Base-by-base conservation (phyloP, 2,797 vertebrate genomes). In the Acanthurus lineatus region DNA sequence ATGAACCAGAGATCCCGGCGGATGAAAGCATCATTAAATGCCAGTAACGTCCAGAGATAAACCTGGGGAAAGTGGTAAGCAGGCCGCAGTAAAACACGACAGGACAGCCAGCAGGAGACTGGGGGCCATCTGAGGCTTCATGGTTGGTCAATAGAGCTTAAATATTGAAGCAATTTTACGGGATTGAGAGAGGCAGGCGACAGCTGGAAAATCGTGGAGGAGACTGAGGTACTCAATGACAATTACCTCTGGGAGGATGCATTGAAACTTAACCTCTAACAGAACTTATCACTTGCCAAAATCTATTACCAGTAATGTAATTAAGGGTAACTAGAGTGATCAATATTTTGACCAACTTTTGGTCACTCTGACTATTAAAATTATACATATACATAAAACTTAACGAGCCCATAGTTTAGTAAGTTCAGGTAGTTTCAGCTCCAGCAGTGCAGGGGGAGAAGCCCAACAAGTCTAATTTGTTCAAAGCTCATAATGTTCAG, bases 1-100 rank as follows among this genome's bases (percentile, higher is more conserved):
- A 89, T 74, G 76, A 91, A 87, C 83, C 60, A 4, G 53, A 5
- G 72, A 88, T 78, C 79, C 82, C 28, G 25, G 73, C 76, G 86
- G 85, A 89, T 67, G 51, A 87, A 83, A 84, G 90, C 77, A 81
- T 89, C 87, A 88, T 89, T 90, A 90, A 88, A 86, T 78, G 77
- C 65, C 59, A 67, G 85, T 87, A 86, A 85, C 44, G 63, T 82
- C 71, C 56, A 68, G 58, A 88, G 88, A 88, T 88, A 90, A 90
- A 90, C 74, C 77, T 3, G 1, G 53, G 57, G 47, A 76, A 86
- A 89, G 70, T 83, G 73, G 74, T 66, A 78, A 60, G 82, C 75
- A 73, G 85, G 87, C 74, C 3, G 15, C 86, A 56, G 80, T 91
- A 86, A 93, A 90, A 89, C 69, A 86, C 76, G 45, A 81, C 73